phyloP scores from a whole-genome alignment of 1,140 invertebrate genomes.

The Leptinotarsa defecta region DNA sequence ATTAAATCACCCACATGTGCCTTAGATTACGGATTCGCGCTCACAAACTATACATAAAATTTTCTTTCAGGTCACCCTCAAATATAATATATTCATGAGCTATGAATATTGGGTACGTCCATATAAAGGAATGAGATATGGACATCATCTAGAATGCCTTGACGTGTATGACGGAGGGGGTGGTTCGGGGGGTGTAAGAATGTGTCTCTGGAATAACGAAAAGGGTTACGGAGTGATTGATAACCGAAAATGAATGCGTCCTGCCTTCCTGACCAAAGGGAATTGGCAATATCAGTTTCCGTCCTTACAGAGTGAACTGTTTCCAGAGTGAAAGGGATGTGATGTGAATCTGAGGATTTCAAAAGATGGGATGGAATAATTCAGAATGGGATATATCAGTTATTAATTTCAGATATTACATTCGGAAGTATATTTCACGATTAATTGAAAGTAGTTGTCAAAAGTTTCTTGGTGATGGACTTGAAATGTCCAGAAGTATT shows the following conservation, averaged over 20 bases:
- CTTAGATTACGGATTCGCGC: constrained; percentile 14
- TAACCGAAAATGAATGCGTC: constrained; percentile 33
- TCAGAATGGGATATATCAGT: no score
- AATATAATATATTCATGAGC: constrained; percentile 29
- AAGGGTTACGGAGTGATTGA: constrained; percentile 32
- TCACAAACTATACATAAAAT: constrained; percentile 28
- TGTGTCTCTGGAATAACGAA: constrained; percentile 29
- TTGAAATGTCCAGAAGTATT: background rate
- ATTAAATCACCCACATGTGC: constrained; percentile 28
- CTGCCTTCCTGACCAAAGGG: constrained; percentile 29
- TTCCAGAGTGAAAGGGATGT: background rate
- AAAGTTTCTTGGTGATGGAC: background rate
- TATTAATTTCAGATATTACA: no score
- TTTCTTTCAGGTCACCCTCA: constrained; percentile 27
- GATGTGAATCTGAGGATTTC: background rate
- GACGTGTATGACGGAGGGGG: constrained; percentile 22
- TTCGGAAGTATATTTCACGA: background rate
- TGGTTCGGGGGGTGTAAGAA: constrained; percentile 24
- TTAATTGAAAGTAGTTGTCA: background rate
- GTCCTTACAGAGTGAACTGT: constrained; percentile 13
- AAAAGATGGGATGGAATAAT: no score
- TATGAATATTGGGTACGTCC: constrained; percentile 32
- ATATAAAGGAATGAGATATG: constrained; percentile 34
- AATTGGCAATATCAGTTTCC: constrained; percentile 31
- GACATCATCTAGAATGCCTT: constrained; percentile 34